Evolutionary conservation across 1,140 invertebrate genomes (phyloP).

Genomic region (Sitobion miscanthi): DNA sequence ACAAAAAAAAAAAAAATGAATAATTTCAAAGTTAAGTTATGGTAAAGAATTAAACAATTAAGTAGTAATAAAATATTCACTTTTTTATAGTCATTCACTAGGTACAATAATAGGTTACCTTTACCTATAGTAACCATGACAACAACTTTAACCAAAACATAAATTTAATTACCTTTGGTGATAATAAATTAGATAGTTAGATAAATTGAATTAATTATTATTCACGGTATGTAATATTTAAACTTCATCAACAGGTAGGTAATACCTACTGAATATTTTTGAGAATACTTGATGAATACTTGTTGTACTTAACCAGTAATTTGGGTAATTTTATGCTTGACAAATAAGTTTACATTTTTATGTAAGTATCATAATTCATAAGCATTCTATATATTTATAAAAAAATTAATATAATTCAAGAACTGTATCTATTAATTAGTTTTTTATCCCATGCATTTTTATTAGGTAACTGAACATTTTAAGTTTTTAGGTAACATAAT

Average conservation of each 20-base stretch:
- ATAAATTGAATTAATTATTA: background rate
- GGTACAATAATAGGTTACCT: background rate
- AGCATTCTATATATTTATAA: background rate
- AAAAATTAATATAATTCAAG: background rate
- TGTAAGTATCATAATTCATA: background rate
- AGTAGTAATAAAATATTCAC: background rate
- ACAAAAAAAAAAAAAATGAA: too few relatives aligned
- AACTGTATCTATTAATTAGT: background rate
- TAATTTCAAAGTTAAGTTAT: too few relatives aligned
- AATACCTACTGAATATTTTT: background rate
- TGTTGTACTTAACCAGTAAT: background rate
- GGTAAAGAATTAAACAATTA: background rate
- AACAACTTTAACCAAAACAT: background rate
- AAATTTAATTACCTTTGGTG: background rate
- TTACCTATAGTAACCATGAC: background rate
- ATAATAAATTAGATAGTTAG: background rate
- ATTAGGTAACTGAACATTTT: background rate
- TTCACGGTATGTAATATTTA: background rate
- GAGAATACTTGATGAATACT: background rate
- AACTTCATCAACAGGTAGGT: background rate
- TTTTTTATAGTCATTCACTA: background rate
- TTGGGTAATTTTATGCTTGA: background rate
- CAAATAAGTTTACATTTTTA: background rate
- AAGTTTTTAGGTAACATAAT: too few relatives aligned
- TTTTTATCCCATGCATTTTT: background rate